Evolutionary conservation across 2,797 vertebrate species (phyloP).

Genomic region (Cuniculus paca): DNA sequence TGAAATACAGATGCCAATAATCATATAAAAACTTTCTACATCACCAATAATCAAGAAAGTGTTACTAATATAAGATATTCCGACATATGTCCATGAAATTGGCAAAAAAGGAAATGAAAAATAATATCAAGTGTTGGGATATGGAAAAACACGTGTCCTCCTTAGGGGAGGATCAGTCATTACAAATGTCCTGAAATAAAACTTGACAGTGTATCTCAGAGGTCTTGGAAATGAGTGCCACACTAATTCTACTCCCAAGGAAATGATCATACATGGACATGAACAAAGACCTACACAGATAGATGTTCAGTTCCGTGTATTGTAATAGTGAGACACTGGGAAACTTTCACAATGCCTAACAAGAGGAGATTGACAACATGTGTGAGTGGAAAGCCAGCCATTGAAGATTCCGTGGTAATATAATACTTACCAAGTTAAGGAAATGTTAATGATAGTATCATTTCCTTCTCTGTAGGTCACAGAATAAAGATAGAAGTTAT

Average conservation of each 20-base stretch:
- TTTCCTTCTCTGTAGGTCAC: background rate
- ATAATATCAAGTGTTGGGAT: background rate
- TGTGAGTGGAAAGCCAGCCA: background rate
- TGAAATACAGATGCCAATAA: conserved; percentile 37
- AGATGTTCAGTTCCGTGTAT: background rate
- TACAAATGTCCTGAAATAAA: background rate
- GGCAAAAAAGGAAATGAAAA: conserved; percentile 14
- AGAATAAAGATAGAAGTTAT: background rate
- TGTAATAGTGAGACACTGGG: background rate
- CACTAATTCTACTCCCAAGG: conserved; percentile 1
- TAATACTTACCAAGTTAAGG: background rate
- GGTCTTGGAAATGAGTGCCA: conserved; percentile 41
- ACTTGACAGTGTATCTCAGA: conserved; percentile 9
- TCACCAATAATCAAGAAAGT: conserved; percentile 31
- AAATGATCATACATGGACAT: background rate
- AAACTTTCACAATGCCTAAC: background rate
- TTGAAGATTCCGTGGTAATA: background rate
- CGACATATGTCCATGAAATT: background rate
- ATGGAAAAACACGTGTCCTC: background rate
- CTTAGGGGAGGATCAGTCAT: background rate
- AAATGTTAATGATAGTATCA: background rate
- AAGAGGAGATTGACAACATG: background rate
- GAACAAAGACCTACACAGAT: conserved; percentile 3
- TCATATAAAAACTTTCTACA: background rate
- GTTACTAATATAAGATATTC: background rate